Evolutionary conservation across 2,888 invertebrate species (phyloP), one percentile per base, ranked within the genome.

Genomic region (Pterostichus madidus): DNA sequence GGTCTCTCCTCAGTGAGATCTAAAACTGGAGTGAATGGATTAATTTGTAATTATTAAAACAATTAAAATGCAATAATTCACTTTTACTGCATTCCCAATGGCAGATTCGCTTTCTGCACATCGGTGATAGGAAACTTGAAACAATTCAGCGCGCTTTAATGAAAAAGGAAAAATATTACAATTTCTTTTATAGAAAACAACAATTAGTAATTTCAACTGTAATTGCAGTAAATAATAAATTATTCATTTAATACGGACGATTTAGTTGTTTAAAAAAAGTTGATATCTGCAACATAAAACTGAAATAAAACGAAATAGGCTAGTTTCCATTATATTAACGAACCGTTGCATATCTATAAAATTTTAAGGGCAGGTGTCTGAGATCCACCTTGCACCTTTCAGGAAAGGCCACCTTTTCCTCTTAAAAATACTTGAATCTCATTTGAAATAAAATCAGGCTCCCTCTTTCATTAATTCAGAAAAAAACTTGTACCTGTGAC

Each of bases 41-140:
- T 71, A 71, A 71, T 71, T 71, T 17, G 68, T 71, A 71, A 71
- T 71, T 71, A 71, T 71, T 71, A 71, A 44, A 71, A 71, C 68
- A 71, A 71, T 71, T 68, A 68, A 68, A 68, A 71, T 71, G 68
- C 68, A 71, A 71, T 71, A 71, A 71, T 71, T 71, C 68, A 71
- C 68, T 71, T 71, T 71, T 71, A 71, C 68, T 71, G 44, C 68
- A 71, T 71, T 71, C 44, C 68, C 68, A 71, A 71, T 71, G 68
- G 68, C 68, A 71, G 68, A 71, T 71, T 71, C 68, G 68, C 68
- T 71, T 71, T 71, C 68, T 71, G 68, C 68, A 71, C 68, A 71
- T 71, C 44, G 68, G 68, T 71, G 68, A 71, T 71, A 71, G 68
- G 68, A 71, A 71, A 64, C 64, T 39, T 13, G 64, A 64, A 71